Conservation (phyloP, 2,888 invertebrate genomes). For the Caenorhabditis uteleia region DNA sequence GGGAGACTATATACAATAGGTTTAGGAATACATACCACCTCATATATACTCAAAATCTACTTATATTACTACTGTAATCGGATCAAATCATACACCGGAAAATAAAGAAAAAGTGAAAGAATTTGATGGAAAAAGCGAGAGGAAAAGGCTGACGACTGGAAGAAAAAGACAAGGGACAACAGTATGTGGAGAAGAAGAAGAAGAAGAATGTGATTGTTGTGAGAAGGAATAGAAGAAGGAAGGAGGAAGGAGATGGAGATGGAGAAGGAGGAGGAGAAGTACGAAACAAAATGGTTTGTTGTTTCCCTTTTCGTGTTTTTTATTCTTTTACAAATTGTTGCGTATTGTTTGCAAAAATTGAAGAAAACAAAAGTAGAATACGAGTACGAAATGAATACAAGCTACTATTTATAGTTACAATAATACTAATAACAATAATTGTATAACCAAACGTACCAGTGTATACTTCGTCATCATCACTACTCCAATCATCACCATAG, state of each 20-base stretch:
- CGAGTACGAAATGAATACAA: too few relatives aligned
- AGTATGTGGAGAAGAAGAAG: slow-evolving; percentile 3
- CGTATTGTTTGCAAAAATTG: too few relatives aligned
- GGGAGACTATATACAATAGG: too few relatives aligned
- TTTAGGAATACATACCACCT: too few relatives aligned
- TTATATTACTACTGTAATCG: too few relatives aligned
- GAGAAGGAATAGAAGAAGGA: not conserved
- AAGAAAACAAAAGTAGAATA: too few relatives aligned
- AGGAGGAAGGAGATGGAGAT: not conserved
- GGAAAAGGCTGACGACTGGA: slow-evolving; percentile 20
- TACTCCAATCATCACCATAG: slow-evolving; percentile 64
- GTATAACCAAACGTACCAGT: slow-evolving; percentile 19
- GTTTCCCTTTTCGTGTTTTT: too few relatives aligned
- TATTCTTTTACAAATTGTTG: too few relatives aligned
- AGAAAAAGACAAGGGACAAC: slow-evolving; percentile 2
- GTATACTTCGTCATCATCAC: slow-evolving; percentile 46
- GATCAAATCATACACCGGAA: too few relatives aligned
- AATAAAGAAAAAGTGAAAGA: too few relatives aligned
- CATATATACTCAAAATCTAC: too few relatives aligned
- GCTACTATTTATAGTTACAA: not conserved
- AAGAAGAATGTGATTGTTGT: slow-evolving; percentile 6
- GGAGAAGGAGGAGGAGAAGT: not conserved
- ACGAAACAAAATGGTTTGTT: slow-evolving; percentile 9
- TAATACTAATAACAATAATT: too few relatives aligned
- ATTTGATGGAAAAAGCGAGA: slow-evolving; percentile 7